Conservation (phyloP, 2,888 invertebrate genomes). For the Liopterus haemorrhoidalis region DNA sequence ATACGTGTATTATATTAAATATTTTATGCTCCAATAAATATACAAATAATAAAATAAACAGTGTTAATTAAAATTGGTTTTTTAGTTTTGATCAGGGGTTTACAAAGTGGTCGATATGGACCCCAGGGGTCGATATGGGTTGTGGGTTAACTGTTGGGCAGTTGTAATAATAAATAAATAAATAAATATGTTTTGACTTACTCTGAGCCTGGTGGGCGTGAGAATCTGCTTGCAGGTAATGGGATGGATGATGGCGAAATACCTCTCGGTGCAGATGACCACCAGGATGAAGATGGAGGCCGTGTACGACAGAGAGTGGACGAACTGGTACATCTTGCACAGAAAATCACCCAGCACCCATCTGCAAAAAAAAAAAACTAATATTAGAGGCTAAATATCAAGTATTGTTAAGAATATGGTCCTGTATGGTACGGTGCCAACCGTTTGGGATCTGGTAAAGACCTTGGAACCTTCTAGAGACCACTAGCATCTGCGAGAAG, state of each 20-base stretch:
- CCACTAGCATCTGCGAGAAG: neutral
- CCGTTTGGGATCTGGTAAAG: no score
- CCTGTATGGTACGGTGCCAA: neutral
- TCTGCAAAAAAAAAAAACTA: constrained; percentile 52
- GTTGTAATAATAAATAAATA: constrained; percentile 10
- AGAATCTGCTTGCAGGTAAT: constrained; percentile 78
- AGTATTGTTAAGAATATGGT: constrained; percentile 1
- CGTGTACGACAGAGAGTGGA: constrained; percentile 82
- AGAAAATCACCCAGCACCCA: constrained; percentile 80
- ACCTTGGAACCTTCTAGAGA: no score
- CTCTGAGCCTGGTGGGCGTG: constrained; percentile 67
- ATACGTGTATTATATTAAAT: no score
- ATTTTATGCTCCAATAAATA: no score
- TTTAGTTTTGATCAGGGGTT: no score
- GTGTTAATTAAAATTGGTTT: no score
- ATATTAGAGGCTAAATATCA: constrained; percentile 3
- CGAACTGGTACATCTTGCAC: constrained; percentile 88
- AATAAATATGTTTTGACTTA: constrained; percentile 50
- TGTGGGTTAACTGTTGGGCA: no score
- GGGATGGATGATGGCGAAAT: constrained; percentile 80
- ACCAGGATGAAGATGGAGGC: constrained; percentile 86
- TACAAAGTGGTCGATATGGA: no score
- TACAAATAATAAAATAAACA: no score
- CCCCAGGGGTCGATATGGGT: no score
- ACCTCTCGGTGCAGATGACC: constrained; percentile 80